Conservation (phyloP, 1,140 invertebrate species). For the Drosophila navojoa region DNA sequence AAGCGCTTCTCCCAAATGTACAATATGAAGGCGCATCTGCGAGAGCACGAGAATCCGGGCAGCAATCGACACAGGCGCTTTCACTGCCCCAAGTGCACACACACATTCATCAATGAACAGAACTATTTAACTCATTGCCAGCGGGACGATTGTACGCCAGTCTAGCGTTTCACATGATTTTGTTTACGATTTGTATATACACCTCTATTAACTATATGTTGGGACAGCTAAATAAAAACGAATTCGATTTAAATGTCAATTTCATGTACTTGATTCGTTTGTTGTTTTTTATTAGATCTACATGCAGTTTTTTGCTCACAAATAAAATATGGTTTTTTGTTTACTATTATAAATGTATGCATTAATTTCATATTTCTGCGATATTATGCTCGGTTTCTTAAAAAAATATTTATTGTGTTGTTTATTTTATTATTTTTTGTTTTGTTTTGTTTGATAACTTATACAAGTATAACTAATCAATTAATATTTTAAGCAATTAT, state of each 20-base stretch:
- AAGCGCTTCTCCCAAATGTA: conserved; percentile 94
- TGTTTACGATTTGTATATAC: conserved; percentile 1
- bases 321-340: conserved; percentile 72
- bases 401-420: conserved; percentile 67
- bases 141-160: conserved; percentile 60
- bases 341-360: conserved; percentile 76
- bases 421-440: conserved; percentile 48
- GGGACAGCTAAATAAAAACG: conserved; percentile 11
- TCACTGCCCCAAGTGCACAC: conserved; percentile 68
- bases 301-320: conserved; percentile 81
- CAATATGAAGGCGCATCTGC: conserved; percentile 75
- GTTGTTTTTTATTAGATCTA: conserved; percentile 75
- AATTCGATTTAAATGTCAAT: conserved; percentile 33
- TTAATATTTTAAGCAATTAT: conserved; percentile 45
- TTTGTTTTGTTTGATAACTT: conserved; percentile 44
- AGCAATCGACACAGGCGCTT: conserved; percentile 70
- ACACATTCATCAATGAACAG: conserved; percentile 75
- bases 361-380: conserved; percentile 72
- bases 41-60: conserved; percentile 69
- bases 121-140: conserved; percentile 62
- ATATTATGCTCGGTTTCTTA: conserved; percentile 64
- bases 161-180: conserved; percentile 30
- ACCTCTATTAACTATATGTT: neutral
- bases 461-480: conserved; percentile 44
- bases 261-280: conserved; percentile 46